A percentile compares a stretch with the other conserved stretches of the same genome.
Conservation (phyloP, 2,113 vertebrate species). For the Microtus pennsylvanicus region DNA sequence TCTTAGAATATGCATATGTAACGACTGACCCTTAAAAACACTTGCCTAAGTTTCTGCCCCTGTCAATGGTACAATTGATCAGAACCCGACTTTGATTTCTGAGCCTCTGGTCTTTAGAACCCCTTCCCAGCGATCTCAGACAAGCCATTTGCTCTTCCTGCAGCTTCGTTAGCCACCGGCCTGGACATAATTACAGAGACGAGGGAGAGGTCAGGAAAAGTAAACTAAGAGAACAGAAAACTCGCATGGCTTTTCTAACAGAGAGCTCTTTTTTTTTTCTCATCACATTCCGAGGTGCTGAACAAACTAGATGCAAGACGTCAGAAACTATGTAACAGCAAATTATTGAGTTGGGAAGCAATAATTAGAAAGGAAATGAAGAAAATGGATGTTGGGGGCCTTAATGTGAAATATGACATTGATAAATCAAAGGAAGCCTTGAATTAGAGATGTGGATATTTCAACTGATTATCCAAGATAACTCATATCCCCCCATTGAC, state of each 20-base stretch:
- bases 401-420: constrained; percentile 86
- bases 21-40: background rate
- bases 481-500: constrained; percentile 78
- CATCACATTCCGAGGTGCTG: constrained; percentile 71
- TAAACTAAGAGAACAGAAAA: constrained; percentile 30
- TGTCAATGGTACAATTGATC: background rate
- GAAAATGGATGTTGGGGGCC: constrained; percentile 82
- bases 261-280: constrained; percentile 58
- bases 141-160: background rate
- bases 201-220: background rate
- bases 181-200: constrained; percentile 1
- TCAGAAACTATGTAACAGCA: constrained; percentile 76
- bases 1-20: background rate
- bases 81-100: background rate
- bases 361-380: constrained; percentile 89
- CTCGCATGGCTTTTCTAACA: constrained; percentile 37
- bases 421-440: constrained; percentile 88
- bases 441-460: constrained; percentile 85
- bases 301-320: constrained; percentile 84
- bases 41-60: background rate
- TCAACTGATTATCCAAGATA: constrained; percentile 82
- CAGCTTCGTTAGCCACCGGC: background rate
- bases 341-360: constrained; percentile 81
- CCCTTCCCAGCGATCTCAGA: background rate
- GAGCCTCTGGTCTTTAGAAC: background rate